Base-by-base conservation (phyloP, 2,888 invertebrate species). In the Meandrusa payeni region DNA sequence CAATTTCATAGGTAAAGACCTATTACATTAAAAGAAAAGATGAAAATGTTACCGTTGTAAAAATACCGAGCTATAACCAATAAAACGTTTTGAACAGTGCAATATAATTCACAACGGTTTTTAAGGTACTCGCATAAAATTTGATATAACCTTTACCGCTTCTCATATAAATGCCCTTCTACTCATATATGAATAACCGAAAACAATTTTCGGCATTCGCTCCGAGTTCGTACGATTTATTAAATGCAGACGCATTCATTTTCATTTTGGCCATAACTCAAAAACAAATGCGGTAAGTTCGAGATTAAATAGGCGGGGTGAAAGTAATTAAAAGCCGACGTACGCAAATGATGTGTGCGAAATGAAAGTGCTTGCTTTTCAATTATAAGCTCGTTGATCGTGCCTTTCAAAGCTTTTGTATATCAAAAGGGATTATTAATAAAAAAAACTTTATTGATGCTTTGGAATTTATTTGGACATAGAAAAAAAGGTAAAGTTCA, bases 141-240 rank as follows among this genome's bases (percentile, higher is more conserved):
- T 24, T 32, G 40, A 40, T 40, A 40, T 40, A 32, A 40, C 40
- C 40, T 40, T 40, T 40, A 17, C 40, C 19, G 31, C 15, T 24
- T 24, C 31, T 29, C 32, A 19, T 17, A 40, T 32, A 39, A 39
- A 39, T 40, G 24, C 32, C 40, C 40, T 32, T 23, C 11, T 5
- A 15, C 31, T 31, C 23, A 17, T 41, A 13, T 26, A 12, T 41
- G 24, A 20, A 41, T 33, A 32, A 26, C 33, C 32, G 26, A 33
- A 41, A 26, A 33, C 20, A 41, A 41, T 33, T 41, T 41, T 41
- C 26, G 20, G 24, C 19, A 26, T 33, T 41, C 17, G 13, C 19
- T n/a, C 12, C 17, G 12, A 27, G 20, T 33, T 12, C 11, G 19
- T 26, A 26, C n/a, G 13, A 11, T 12, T 41, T 41, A 33, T 39